Evolutionary conservation across 2,113 vertebrate genomes (phyloP).

Genomic region (Motacilla alba): DNA sequence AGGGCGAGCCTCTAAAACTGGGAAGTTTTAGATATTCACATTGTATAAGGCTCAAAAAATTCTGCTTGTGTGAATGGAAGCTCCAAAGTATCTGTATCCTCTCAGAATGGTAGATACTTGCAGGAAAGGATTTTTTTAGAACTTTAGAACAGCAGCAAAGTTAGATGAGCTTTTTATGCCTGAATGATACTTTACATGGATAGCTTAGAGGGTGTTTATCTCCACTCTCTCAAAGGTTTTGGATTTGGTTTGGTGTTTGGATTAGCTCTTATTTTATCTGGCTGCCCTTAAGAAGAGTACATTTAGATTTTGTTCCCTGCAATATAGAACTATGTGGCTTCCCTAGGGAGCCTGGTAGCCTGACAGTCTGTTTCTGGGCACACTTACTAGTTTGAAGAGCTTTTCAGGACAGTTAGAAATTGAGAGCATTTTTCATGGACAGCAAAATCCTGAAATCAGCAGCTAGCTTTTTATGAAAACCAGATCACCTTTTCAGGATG

Average conservation of each 20-base stretch:
- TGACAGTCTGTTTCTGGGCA: not conserved
- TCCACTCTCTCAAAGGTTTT: slow-evolving; percentile 3
- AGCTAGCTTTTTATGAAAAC: not conserved
- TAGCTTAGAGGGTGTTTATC: not conserved
- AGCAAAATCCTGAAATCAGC: not conserved
- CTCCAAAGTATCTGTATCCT: not conserved
- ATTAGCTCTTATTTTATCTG: slow-evolving; percentile 34
- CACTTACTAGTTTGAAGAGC: not conserved
- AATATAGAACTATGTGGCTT: not conserved
- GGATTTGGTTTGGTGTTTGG: not conserved
- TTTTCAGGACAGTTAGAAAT: not conserved
- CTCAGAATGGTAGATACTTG: not conserved
- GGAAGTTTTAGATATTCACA: not conserved
- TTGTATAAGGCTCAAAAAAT: not conserved
- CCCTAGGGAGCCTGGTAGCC: not conserved
- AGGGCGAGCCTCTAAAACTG: not conserved
- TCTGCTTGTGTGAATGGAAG: not conserved
- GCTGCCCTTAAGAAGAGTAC: not conserved
- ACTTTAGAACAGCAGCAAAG: not conserved
- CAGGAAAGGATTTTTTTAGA: not conserved
- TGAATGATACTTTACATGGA: not conserved
- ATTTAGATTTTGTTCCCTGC: not conserved
- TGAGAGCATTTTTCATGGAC: not conserved
- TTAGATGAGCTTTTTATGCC: not conserved
- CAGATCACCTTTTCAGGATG: not conserved